Conservation (phyloP, 2,888 invertebrate genomes). For the Mechanitis messenoides region DNA sequence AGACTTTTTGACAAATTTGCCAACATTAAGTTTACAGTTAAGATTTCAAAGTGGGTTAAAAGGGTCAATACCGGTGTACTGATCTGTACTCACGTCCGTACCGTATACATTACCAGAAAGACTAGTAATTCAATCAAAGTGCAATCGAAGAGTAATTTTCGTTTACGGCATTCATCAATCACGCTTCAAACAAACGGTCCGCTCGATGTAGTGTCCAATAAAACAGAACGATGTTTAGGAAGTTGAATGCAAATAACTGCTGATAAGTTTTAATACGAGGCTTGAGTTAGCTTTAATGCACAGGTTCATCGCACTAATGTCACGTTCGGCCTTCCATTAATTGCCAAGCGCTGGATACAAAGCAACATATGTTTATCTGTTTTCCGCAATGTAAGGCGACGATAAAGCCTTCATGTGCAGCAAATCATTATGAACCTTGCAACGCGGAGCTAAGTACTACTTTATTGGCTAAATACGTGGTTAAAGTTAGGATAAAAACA, state of each 20-base stretch:
- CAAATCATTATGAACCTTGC: conserved; percentile 19
- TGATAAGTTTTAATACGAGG: conserved; percentile 74
- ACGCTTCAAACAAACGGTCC: conserved; percentile 31
- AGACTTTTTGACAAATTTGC: not conserved
- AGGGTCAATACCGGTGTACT: conserved; percentile 11
- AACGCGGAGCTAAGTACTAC: conserved; percentile 11
- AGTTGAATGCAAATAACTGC: conserved; percentile 71
- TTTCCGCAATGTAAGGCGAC: conserved; percentile 40
- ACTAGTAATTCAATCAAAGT: conserved; percentile 30
- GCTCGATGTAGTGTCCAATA: conserved; percentile 34
- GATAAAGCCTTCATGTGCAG: conserved; percentile 24
- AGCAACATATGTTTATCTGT: conserved; percentile 62
- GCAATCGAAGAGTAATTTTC: conserved; percentile 35
- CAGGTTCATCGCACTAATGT: conserved; percentile 70
- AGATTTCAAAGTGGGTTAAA: conserved; percentile 9
- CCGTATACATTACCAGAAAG: conserved; percentile 14
- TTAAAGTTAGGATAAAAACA: conserved; percentile 16
- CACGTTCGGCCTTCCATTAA: conserved; percentile 74
- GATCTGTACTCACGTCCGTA: conserved; percentile 6
- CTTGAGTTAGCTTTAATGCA: conserved; percentile 60
- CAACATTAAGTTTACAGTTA: not conserved
- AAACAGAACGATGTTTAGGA: conserved; percentile 62
- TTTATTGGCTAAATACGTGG: conserved; percentile 9
- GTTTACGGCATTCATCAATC: conserved; percentile 36
- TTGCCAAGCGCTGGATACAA: conserved; percentile 57